A percentile compares a stretch with the other conserved stretches of the same genome.
Evolutionary conservation across 2,888 invertebrate genomes (phyloP).

Genomic region (Entomobrya proxima): DNA sequence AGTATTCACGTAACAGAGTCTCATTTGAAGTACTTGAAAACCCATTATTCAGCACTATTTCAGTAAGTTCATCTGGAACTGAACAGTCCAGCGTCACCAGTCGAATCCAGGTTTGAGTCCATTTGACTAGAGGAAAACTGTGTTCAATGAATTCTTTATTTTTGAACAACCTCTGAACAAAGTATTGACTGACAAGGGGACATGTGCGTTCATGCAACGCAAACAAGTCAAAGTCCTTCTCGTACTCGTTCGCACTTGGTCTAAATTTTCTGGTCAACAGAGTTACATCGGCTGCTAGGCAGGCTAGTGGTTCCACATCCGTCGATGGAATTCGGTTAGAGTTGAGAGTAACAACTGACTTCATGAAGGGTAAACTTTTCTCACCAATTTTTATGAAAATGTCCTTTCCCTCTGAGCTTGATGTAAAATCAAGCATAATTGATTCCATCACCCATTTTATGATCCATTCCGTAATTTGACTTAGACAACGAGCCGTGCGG

Average conservation of each 20-base stretch:
- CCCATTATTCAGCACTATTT: constrained; percentile 23
- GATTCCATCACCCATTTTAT: neutral
- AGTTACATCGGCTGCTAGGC: constrained; percentile 71
- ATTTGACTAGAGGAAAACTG: constrained; percentile 43
- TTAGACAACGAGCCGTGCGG: constrained; percentile 67
- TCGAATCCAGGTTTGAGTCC: constrained; percentile 70
- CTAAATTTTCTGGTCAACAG: constrained; percentile 29
- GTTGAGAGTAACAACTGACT: constrained; percentile 39
- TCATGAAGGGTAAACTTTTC: constrained; percentile 52
- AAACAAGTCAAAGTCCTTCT: constrained; percentile 68
- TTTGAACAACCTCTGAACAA: constrained; percentile 59
- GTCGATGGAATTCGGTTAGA: constrained; percentile 54
- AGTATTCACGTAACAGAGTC: constrained; percentile 57
- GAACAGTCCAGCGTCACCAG: constrained; percentile 57
- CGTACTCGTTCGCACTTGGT: neutral
- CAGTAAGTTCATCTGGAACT: constrained; percentile 49
- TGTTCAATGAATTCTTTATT: neutral
- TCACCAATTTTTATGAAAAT: constrained; percentile 44
- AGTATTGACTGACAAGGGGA: constrained; percentile 67
- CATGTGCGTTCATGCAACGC: constrained; percentile 64
- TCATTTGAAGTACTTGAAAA: constrained; percentile 48
- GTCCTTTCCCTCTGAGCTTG: constrained; percentile 43
- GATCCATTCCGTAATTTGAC: constrained; percentile 59
- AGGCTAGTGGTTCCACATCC: constrained; percentile 70
- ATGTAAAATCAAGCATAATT: neutral